Base-by-base conservation (phyloP, 2,797 vertebrate species). In the Gorsachius magnificus region DNA sequence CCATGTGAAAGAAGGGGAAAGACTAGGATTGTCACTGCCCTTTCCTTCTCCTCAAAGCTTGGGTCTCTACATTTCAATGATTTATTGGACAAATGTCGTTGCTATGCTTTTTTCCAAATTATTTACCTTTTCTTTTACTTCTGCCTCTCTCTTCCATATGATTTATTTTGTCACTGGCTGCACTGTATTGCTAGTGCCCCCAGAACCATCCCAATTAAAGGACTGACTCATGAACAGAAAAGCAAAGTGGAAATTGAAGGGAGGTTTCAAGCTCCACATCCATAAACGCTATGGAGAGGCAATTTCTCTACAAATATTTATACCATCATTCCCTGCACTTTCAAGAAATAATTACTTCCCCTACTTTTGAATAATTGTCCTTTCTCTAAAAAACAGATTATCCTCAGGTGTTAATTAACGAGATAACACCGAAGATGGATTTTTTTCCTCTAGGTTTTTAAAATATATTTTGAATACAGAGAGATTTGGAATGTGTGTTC, bases 361-460 rank as follows among this genome's bases (percentile, higher is more conserved):
- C 22, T 68, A 31, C 53, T 76, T 95, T 83, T 93, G 70, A 92
- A 83, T 87, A 87, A 92, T 82, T 90, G 26, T 66, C 38, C 33
- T 82, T 97, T 86, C 77, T 94, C n/a, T 57, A 45, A 58, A n/a
- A 91, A 63, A 16, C 13, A 74, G 60, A 80, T 96, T 87, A 82
- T 91, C 41, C 83, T 58, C 70, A 57, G 20, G 38, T 95, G 41
- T 66, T 96, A 93, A 93, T 88, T 95, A 87, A 83, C 28, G 31
- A 72, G 48, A 46, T 51, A 84, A 91, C 24, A 56, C 18, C 17
- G 66, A 83, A 82, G 63, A 87, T 41, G 19, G 56, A 84, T 79
- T 29, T 60, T 94, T 90, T 48, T 46, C 29, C 20, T 79, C 29
- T 48, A 64, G 7, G 21, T 43, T 80, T 91, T 87, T 33, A 66